Percentiles rank a stretch among this genome's conserved stretches.
Conservation (phyloP, 2,797 vertebrate genomes). For the Gymnocypris eckloni region DNA sequence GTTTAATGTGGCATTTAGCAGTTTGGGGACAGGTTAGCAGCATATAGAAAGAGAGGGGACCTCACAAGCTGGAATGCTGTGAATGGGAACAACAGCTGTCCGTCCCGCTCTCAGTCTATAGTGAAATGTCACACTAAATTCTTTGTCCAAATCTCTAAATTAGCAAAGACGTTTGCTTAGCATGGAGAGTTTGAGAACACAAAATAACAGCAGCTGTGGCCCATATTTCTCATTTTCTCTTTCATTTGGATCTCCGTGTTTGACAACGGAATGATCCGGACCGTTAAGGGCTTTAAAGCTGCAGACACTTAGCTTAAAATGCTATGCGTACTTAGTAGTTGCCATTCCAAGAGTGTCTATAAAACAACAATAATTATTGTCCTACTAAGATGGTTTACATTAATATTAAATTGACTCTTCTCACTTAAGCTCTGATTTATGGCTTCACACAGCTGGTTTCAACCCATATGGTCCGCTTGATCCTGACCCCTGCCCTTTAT, state of each 20-base stretch:
- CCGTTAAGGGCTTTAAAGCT: neutral
- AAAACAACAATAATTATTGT: neutral
- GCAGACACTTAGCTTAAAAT: neutral
- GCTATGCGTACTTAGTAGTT: neutral
- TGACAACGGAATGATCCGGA: slow-evolving; percentile 1
- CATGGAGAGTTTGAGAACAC: slow-evolving; percentile 68
- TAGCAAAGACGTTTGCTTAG: slow-evolving; percentile 77
- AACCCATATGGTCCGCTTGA: slow-evolving; percentile 61
- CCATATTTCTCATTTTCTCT: slow-evolving; percentile 21
- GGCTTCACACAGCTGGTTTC: slow-evolving; percentile 15
- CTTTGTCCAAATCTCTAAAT: slow-evolving; percentile 73
- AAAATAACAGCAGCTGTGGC: slow-evolving; percentile 11
- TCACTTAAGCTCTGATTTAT: slow-evolving; percentile 39
- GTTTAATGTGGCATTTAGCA: slow-evolving; percentile 53
- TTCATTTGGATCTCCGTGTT: slow-evolving; percentile 31
- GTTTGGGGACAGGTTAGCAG: slow-evolving; percentile 49
- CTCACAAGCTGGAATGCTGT: slow-evolving; percentile 56
- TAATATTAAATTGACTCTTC: neutral
- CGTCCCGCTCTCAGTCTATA: slow-evolving; percentile 67
- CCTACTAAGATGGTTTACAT: neutral
- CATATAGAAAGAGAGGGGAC: slow-evolving; percentile 55
- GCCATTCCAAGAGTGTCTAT: neutral
- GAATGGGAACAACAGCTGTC: slow-evolving; percentile 73
- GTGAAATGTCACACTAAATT: slow-evolving; percentile 80
- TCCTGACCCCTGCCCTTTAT: slow-evolving; percentile 60